A percentile compares a stretch with the other conserved stretches of the same genome.
Conservation (phyloP, 2,113 vertebrate species). For the Leptobrachium leishanense region DNA sequence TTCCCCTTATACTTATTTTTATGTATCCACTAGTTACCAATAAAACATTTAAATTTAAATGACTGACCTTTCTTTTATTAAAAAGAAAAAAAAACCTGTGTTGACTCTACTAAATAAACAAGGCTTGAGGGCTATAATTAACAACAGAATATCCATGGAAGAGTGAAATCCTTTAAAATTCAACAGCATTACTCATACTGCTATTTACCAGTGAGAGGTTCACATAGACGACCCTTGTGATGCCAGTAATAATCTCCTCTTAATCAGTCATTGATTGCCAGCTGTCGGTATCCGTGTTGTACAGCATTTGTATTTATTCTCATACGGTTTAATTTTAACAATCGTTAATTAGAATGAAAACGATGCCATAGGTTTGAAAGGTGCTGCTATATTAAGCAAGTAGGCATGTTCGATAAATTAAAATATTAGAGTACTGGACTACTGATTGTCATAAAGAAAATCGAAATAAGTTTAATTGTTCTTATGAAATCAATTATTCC, state of each 20-base stretch:
- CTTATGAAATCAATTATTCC: no score
- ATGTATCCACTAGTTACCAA: no score
- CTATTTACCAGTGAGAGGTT: not conserved
- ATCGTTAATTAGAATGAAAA: not conserved
- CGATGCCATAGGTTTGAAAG: not conserved
- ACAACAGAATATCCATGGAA: not conserved
- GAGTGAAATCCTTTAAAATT: not conserved
- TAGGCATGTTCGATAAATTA: no score
- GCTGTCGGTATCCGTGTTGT: not conserved
- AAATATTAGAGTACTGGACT: no score
- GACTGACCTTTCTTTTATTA: no score
- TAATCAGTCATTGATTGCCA: not conserved
- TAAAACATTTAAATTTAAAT: no score
- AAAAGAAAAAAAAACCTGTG: not conserved
- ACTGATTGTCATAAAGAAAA: no score
- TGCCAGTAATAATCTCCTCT: conserved; percentile 15
- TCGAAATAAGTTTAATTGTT: no score
- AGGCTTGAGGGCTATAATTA: conserved; percentile 5
- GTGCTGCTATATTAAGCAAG: no score
- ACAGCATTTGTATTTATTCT: conserved; percentile 1
- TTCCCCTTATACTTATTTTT: no score
- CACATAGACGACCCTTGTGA: conserved; percentile 14
- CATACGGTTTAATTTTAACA: not conserved
- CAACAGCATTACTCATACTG: not conserved
- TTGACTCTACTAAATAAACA: conserved; percentile 21